Percentiles rank a stretch among this genome's conserved stretches.
phyloP scores from a whole-genome alignment of 2,113 vertebrate genomes.

The Corythoichthys intestinalis region DNA sequence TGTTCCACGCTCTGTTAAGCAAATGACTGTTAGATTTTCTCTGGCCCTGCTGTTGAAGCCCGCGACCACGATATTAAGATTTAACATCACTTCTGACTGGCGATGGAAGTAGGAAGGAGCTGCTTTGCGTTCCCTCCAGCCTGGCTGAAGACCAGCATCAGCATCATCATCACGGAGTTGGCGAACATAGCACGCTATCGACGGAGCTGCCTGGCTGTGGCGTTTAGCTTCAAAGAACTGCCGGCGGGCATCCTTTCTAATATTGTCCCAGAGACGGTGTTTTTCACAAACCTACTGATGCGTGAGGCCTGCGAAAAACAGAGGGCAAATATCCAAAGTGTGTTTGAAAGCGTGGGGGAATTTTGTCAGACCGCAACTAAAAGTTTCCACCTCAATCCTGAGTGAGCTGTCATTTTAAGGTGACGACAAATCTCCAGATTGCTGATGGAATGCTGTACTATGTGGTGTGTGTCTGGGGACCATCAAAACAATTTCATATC shows the following conservation, averaged over 20 bases:
- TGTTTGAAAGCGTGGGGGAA: constrained; percentile 53
- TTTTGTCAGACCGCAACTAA: constrained; percentile 60
- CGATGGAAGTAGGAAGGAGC: constrained; percentile 39
- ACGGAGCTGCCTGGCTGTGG: constrained; percentile 58
- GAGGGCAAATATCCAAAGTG: constrained; percentile 66
- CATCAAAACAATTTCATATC: not conserved
- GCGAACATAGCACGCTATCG: constrained; percentile 60
- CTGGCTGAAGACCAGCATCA: constrained; percentile 49
- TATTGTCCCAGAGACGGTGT: constrained; percentile 72
- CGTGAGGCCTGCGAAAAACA: constrained; percentile 66
- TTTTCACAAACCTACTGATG: constrained; percentile 71
- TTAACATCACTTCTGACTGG: constrained; percentile 55
- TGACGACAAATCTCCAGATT: constrained; percentile 6
- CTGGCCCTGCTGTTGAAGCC: constrained; percentile 23
- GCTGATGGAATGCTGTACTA: constrained; percentile 4
- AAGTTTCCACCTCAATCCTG: constrained; percentile 66
- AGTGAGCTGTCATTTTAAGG: constrained; percentile 30
- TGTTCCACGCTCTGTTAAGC: constrained; percentile 50
- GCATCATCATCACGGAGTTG: constrained; percentile 16
- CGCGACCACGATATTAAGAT: constrained; percentile 50
- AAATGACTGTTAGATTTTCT: constrained; percentile 43
- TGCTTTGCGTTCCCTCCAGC: constrained; percentile 63
- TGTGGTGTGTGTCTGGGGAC: constrained; percentile 18
- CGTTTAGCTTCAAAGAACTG: constrained; percentile 71
- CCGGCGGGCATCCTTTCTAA: constrained; percentile 69